Evolutionary conservation across 2,888 invertebrate genomes (phyloP), one percentile per base, ranked within the genome.

Genomic region (Erebia epiphron): DNA sequence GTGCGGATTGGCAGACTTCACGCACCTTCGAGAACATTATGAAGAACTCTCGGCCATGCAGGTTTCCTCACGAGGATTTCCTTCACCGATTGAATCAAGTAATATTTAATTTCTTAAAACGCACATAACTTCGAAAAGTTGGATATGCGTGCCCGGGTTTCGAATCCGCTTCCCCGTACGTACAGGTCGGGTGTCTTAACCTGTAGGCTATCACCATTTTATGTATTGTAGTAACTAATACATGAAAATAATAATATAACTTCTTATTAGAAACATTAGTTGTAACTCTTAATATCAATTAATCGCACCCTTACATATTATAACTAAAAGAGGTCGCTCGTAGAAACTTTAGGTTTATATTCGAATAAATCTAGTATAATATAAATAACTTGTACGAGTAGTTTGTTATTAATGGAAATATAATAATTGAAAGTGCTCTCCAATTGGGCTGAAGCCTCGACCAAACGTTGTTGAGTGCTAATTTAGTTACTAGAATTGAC

Each of bases 281-380:
- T 26, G 26, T 21, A 49, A 16, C 16, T 62, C 13, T 46, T 13
- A 62, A 56, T 13, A 62, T 62, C 21, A 62, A 62, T 62, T 46
- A 62, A 62, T 62, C 21, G 49, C 62, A 64, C 52, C 35, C 64
- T 52, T 64, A 62, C 35, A 64, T 35, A 35, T 26, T 35, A 35
- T 26, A 18, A 52, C 11, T 7, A 1, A 16, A 14, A 64, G 26
- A 49, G 18, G 50, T 64, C 64, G 35, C 16, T 35, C 16, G 52
- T 52, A 35, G 52, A 16, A 52, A 64, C 26, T 62, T 62, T 52
- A 52, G 50, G 26, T 3, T 26, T 41, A 64, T 11, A 64, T 11
- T 35, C 46, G 52, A 52, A 64, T 64, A 64, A 64, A 64, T 52
- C 62, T 13, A 26, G 46, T 62, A 46, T 60, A 60, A 46, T 60